Evolutionary conservation across 2,797 vertebrate species (phyloP).

Genomic region (Nyctalus aviator): DNA sequence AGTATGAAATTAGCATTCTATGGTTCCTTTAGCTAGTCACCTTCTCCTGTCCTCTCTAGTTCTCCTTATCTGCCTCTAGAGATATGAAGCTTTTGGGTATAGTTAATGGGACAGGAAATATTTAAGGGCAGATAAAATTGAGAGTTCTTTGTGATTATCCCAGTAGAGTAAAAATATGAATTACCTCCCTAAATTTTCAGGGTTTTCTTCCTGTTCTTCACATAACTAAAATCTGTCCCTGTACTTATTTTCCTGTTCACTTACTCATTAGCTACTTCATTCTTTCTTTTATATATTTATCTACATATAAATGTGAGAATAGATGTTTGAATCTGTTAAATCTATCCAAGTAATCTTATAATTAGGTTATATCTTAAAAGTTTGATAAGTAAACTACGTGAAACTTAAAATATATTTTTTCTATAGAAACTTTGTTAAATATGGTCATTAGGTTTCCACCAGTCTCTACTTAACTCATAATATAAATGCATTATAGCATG

Average conservation of each 20-base stretch:
- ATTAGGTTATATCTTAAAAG: constrained; percentile 44
- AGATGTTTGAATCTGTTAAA: constrained; percentile 23
- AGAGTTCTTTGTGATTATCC: constrained; percentile 61
- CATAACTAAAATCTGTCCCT: constrained; percentile 18
- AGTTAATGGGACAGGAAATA: constrained; percentile 55
- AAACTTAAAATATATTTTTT: constrained; percentile 58
- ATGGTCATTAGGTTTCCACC: constrained; percentile 42
- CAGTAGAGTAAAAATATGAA: not conserved
- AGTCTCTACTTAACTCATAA: constrained; percentile 34
- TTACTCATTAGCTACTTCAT: constrained; percentile 47
- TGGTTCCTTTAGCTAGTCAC: constrained; percentile 15
- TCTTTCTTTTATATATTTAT: constrained; percentile 49
- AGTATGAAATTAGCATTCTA: constrained; percentile 42
- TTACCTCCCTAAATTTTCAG: not conserved
- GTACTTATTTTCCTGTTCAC: constrained; percentile 45
- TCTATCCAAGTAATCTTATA: constrained; percentile 37
- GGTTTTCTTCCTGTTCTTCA: constrained; percentile 21
- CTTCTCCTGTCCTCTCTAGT: not conserved
- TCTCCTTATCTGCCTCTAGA: constrained; percentile 3
- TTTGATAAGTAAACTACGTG: constrained; percentile 33
- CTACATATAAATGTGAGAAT: constrained; percentile 31
- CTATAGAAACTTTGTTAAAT: constrained; percentile 16
- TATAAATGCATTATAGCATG: not conserved
- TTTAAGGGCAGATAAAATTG: constrained; percentile 24
- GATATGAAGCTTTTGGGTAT: not conserved